These are phyloP conservation scores for Octodonta nipae DNA, from an alignment of 2,888 invertebrate genomes.

Conservation along the genomic window DNA sequence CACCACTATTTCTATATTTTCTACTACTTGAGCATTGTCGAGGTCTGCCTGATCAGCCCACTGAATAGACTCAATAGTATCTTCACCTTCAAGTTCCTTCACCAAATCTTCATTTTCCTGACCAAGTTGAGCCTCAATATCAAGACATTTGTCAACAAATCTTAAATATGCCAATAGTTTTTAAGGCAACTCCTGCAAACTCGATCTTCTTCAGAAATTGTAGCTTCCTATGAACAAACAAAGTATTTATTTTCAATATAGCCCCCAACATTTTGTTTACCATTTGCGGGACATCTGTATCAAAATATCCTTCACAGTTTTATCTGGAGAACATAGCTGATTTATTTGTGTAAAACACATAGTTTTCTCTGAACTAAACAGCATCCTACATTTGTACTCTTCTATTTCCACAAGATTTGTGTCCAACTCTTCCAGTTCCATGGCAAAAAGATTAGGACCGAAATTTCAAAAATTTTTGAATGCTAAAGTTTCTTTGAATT, in stretches of 20 bases:
- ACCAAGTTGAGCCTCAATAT: conserved; percentile 8
- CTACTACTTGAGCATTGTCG: conserved; percentile 7
- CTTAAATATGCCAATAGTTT: conserved; percentile 7
- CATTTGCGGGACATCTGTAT: conserved; percentile 11
- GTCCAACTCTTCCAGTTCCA: conserved; percentile 1
- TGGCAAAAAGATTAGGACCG: too few species aligned
- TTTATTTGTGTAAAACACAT: conserved; percentile 4
- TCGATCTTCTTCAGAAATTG: conserved; percentile 8
- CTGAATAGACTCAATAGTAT: conserved; percentile 2
- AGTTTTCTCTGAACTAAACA: not conserved
- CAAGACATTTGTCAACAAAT: conserved; percentile 12
- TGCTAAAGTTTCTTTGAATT: not conserved
- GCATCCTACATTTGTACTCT: conserved; percentile 3
- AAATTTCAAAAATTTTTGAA: not conserved
- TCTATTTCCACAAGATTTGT: not conserved
- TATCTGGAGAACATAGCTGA: conserved; percentile 6
- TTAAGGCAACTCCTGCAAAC: conserved; percentile 11
- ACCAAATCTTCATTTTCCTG: conserved; percentile 7
- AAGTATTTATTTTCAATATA: not conserved
- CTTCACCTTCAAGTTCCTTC: conserved; percentile 2
- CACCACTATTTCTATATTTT: conserved; percentile 9
- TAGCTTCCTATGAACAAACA: conserved; percentile 8
- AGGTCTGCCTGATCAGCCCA: not conserved
- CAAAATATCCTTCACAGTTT: conserved; percentile 9
- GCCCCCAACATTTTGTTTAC: conserved; percentile 5